Percentiles rank a stretch among this genome's conserved stretches.
These are phyloP conservation scores for Paramormyrops hopkinsi DNA, from an alignment of 2,797 vertebrate genomes.

Conservation along the genomic window DNA sequence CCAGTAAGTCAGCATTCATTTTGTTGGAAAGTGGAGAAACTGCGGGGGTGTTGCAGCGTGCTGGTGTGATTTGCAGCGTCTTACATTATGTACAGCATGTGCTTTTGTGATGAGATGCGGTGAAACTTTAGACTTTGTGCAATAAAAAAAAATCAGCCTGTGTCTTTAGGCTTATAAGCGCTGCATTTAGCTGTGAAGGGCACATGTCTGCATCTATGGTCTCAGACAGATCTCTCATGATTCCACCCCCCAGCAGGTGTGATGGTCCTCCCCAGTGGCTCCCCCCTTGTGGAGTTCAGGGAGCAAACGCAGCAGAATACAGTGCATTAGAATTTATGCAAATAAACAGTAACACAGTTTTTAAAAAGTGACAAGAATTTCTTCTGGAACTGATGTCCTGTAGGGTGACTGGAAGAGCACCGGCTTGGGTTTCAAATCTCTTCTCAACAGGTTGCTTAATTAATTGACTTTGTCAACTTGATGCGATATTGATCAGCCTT, in stretches of 20 bases:
- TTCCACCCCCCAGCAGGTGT: conserved; percentile 51
- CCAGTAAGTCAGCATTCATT: not conserved
- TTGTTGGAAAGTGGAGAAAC: not conserved
- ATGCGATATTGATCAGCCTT: not conserved
- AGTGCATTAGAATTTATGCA: not conserved
- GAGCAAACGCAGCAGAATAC: conserved; percentile 76
- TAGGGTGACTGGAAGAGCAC: not conserved
- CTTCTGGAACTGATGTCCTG: not conserved
- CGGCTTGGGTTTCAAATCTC: not conserved
- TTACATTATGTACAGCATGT: not conserved
- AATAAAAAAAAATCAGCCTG: not conserved
- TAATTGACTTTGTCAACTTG: not conserved
- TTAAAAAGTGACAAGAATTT: not conserved
- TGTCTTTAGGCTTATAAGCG: not conserved
- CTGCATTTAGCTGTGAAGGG: not conserved
- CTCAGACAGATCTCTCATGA: not conserved
- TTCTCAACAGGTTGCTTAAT: not conserved
- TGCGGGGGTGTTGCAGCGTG: not conserved
- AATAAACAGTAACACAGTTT: not conserved
- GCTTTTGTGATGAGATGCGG: not conserved
- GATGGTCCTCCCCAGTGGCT: conserved; percentile 75
- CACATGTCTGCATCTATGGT: not conserved
- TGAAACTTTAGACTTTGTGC: not conserved
- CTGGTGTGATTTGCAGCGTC: not conserved
- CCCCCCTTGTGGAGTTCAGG: conserved; percentile 81